A percentile compares a stretch with the other conserved stretches of the same genome.
phyloP scores from a whole-genome alignment of 2,888 invertebrate genomes.

The Acheta domesticus region DNA sequence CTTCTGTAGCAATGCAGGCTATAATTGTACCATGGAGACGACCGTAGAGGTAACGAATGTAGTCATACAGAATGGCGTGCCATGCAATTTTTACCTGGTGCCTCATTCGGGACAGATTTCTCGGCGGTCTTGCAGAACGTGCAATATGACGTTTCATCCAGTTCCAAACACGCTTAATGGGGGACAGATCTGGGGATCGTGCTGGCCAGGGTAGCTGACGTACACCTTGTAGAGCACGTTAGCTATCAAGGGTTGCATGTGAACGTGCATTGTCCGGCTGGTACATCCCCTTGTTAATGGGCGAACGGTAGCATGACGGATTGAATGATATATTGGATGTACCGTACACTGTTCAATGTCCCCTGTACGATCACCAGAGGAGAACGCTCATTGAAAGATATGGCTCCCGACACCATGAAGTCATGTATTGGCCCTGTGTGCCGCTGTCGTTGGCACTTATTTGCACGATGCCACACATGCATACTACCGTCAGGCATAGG shows the following conservation, averaged over 20 bases:
- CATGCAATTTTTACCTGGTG: background rate
- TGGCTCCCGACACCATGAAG: background rate
- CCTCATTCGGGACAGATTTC: background rate
- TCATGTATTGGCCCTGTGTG: background rate
- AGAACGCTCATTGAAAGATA: background rate
- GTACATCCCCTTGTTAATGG: background rate
- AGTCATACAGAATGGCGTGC: background rate
- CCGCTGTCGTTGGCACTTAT: background rate
- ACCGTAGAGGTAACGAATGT: background rate
- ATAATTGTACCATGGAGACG: too few species aligned
- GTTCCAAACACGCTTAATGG: constrained; percentile 31
- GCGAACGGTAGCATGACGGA: background rate
- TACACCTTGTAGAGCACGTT: background rate
- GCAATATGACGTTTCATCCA: constrained; percentile 18
- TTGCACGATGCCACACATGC: background rate
- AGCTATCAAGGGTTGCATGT: background rate
- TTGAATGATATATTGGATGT: background rate
- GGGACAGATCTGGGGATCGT: background rate
- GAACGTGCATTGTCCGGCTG: background rate
- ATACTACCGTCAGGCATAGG: too few species aligned
- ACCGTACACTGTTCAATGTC: background rate
- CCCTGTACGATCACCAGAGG: background rate
- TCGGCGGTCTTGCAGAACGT: too few species aligned
- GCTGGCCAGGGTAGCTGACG: background rate
- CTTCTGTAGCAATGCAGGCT: too few species aligned